Evolutionary conservation across 2,797 vertebrate genomes (phyloP).

Genomic region (Arctocebus calabarensis): DNA sequence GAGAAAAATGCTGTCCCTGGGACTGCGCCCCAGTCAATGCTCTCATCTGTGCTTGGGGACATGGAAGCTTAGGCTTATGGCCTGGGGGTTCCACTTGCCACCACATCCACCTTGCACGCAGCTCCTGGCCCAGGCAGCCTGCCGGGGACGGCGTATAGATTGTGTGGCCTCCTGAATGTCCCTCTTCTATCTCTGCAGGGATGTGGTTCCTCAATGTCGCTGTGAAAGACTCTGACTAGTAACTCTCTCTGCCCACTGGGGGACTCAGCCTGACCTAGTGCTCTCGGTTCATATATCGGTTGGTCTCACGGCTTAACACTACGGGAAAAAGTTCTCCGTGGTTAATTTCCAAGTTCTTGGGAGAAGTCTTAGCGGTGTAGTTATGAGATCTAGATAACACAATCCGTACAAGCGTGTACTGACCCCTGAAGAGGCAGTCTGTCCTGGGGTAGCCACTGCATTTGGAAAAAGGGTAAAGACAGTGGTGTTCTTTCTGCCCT

Average conservation of each 20-base stretch:
- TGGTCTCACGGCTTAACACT: neutral
- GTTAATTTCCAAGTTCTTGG: neutral
- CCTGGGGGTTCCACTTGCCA: neutral
- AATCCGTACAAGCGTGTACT: neutral
- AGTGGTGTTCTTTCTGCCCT: neutral
- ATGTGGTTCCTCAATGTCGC: neutral
- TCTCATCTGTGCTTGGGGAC: neutral
- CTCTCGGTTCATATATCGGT: neutral
- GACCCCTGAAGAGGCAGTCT: neutral
- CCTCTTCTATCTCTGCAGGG: neutral
- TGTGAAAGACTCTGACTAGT: neutral
- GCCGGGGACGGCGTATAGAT: neutral
- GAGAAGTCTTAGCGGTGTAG: neutral
- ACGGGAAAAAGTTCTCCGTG: neutral
- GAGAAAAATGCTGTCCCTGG: neutral
- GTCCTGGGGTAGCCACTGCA: neutral
- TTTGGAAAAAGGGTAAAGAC: neutral
- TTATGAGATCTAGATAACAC: neutral
- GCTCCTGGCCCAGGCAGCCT: neutral
- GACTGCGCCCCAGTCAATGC: no score
- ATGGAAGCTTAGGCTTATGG: neutral
- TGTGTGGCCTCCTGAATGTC: no score
- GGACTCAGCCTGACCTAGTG: neutral
- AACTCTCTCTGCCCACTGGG: neutral
- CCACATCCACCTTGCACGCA: accelerated